A percentile compares a stretch with the other conserved stretches of the same genome.
Conservation (phyloP, 2,113 vertebrate genomes). For the Ivindomyrus marchei region DNA sequence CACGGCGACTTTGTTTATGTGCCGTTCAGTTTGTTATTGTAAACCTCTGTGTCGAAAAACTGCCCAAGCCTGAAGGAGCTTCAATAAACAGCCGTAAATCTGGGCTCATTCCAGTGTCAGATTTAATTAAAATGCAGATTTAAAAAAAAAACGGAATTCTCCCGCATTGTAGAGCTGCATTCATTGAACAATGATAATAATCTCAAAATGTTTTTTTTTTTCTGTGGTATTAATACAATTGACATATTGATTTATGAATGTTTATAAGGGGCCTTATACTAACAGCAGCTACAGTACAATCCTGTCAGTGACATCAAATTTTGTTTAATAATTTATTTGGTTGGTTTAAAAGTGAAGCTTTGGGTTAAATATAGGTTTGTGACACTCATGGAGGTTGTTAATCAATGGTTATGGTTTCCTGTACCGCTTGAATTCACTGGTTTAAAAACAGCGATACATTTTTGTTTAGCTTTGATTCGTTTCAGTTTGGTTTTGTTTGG, state of each 20-base stretch:
- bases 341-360: neutral
- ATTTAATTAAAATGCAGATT: neutral
- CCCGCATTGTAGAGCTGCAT: neutral
- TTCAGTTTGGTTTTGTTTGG: neutral
- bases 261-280: neutral
- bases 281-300: neutral
- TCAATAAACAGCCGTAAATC: neutral
- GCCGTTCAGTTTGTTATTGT: constrained; percentile 33
- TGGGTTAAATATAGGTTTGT: neutral
- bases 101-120: neutral
- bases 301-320: neutral
- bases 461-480: neutral
- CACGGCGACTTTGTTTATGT: constrained; percentile 27
- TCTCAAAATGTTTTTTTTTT: neutral
- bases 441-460: neutral
- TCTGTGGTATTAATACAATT: neutral
- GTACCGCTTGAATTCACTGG: neutral
- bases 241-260: neutral
- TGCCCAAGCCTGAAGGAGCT: neutral
- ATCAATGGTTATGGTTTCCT: neutral
- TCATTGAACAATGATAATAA: neutral
- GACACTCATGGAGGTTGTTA: neutral
- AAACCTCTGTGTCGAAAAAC: constrained; percentile 33
- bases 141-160: neutral
- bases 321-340: neutral